Evolutionary conservation across 53 echinoderm and acorn worm species (phyloP).

Genomic region (Holothuria scabra): DNA sequence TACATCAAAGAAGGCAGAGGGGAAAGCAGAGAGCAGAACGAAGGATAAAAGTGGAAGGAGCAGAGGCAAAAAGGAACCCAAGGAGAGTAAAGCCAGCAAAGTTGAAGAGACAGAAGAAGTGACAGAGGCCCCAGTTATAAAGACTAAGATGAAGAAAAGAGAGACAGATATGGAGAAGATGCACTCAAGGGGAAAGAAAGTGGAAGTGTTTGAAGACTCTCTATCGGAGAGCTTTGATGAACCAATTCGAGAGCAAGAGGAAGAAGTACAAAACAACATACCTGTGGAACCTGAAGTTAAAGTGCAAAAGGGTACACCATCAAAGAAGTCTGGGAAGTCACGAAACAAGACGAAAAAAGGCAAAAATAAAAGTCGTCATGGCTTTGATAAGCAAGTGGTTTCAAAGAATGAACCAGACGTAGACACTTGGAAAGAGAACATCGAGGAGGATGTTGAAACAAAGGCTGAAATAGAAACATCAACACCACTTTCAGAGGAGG

Average conservation of each 20-base stretch:
- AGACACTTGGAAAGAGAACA: background rate
- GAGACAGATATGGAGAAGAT: slow-evolving; percentile 30
- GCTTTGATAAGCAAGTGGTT: background rate
- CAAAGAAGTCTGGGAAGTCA: slow-evolving; percentile 15
- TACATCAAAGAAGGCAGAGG: slow-evolving; percentile 28
- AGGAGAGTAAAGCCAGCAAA: slow-evolving; percentile 53
- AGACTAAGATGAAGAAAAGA: slow-evolving; percentile 27
- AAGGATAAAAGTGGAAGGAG: slow-evolving; percentile 51
- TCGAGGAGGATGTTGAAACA: slow-evolving; percentile 34
- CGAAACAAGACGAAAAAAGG: slow-evolving; percentile 30
- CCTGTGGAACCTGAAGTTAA: slow-evolving; percentile 33
- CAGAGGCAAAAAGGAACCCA: slow-evolving; percentile 59
- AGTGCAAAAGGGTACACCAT: background rate
- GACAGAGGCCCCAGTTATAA: slow-evolving; percentile 37
- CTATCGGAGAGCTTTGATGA: background rate
- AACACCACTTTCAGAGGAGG: slow-evolving; percentile 26
- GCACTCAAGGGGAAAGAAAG: slow-evolving; percentile 1
- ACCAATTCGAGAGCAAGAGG: slow-evolving; percentile 49
- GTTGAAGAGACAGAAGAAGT: slow-evolving; percentile 48
- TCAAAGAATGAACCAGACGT: background rate
- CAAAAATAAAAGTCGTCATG: background rate
- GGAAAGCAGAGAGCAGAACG: slow-evolving; percentile 35
- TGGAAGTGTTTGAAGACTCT: slow-evolving; percentile 2
- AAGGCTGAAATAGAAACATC: background rate
- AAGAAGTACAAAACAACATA: background rate